phyloP scores from a whole-genome alignment of 2,797 vertebrate genomes.

The Neomorphus geoffroyi region DNA sequence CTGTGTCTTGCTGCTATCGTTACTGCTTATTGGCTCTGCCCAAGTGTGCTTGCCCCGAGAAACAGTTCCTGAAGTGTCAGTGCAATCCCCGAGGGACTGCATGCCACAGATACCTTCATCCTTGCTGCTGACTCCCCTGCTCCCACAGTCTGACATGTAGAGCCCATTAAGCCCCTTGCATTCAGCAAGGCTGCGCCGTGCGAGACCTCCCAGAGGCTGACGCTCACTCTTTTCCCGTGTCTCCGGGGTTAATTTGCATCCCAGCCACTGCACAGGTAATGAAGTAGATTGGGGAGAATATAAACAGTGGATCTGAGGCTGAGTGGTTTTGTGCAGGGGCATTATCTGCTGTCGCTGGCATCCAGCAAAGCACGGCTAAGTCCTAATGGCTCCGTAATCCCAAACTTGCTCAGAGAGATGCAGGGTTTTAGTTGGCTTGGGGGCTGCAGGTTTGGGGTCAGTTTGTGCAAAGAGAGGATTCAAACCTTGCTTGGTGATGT shows the following conservation, averaged over 20 bases:
- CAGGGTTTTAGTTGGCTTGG: background rate
- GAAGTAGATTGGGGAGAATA: background rate
- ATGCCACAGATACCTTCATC: rapidly evolving
- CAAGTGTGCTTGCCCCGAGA: background rate
- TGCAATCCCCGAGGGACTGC: background rate
- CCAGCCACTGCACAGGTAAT: background rate
- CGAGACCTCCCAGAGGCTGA: background rate
- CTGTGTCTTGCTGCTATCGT: too few species aligned
- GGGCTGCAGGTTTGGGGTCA: background rate
- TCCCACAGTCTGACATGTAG: rapidly evolving
- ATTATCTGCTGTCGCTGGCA: background rate
- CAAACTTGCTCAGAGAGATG: background rate
- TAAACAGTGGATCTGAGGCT: background rate
- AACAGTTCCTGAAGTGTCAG: background rate
- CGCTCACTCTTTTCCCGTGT: background rate
- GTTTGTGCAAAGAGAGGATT: background rate
- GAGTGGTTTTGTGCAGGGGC: background rate
- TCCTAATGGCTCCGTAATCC: background rate
- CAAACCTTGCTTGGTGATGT: background rate
- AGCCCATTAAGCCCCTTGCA: background rate
- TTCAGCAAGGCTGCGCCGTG: rapidly evolving
- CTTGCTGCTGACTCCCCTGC: background rate
- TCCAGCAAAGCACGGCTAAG: background rate
- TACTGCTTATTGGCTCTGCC: too few species aligned
- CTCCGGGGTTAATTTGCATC: slow-evolving; percentile 5